phyloP scores from a whole-genome alignment of 2,113 vertebrate genomes.

The Cyrtonyx montezumae region DNA sequence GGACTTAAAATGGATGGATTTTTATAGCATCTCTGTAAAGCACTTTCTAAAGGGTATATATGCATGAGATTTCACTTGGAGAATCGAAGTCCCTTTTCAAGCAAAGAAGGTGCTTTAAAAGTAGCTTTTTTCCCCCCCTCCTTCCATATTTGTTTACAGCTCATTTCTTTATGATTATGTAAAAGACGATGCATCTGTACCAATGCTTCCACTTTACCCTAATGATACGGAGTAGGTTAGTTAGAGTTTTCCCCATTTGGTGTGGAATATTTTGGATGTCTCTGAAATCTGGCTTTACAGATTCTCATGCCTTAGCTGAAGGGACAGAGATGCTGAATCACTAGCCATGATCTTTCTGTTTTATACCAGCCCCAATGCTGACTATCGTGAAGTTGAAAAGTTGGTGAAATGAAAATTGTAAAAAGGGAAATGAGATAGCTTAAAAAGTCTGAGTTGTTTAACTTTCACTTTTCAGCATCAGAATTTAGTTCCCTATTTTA shows the following conservation, averaged over 20 bases:
- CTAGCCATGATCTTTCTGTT: neutral
- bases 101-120: neutral
- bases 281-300: neutral
- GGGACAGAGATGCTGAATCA: neutral
- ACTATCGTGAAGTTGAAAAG: neutral
- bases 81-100: neutral
- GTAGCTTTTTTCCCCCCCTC: neutral
- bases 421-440: neutral
- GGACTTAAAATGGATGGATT: neutral
- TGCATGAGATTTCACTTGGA: neutral
- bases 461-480: neutral
- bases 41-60: neutral
- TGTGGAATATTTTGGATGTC: neutral
- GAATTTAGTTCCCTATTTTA: neutral
- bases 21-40: neutral
- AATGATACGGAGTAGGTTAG: neutral
- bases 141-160: neutral
- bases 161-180: neutral
- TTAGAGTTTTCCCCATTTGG: neutral
- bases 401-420: neutral
- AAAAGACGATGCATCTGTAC: neutral
- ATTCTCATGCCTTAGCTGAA: neutral
- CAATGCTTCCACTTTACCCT: neutral
- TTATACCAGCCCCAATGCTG: neutral
- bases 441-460: no score